These are phyloP conservation scores for Psittacula echo DNA, from an alignment of 2,797 vertebrate genomes.

Conservation along the genomic window DNA sequence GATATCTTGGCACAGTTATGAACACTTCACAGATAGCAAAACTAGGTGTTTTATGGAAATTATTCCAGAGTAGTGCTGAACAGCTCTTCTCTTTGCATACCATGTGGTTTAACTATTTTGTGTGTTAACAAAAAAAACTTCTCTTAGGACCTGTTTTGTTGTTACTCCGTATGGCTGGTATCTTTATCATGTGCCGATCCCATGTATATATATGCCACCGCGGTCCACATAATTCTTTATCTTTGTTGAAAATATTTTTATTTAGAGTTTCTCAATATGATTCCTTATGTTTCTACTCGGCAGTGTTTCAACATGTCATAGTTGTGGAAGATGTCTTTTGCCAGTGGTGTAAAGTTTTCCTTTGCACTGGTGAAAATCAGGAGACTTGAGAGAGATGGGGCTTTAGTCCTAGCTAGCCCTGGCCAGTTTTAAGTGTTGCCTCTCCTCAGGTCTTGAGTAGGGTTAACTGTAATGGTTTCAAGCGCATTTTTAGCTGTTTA, in stretches of 20 bases:
- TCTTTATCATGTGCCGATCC: not conserved
- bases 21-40: not conserved
- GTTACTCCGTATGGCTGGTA: not conserved
- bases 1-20: not conserved
- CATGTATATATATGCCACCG: not conserved
- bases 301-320: not conserved
- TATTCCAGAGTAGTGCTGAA: not conserved
- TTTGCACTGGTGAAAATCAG: not conserved
- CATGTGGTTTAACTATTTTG: not conserved
- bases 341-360: not conserved
- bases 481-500: not conserved
- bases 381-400: not conserved
- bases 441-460: not conserved
- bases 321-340: not conserved
- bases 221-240: not conserved
- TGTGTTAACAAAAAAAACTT: not conserved
- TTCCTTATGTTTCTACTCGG: not conserved
- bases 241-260: not conserved
- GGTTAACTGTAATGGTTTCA: not conserved
- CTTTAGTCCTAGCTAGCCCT: not conserved
- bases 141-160: not conserved
- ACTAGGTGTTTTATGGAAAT: not conserved
- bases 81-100: not conserved
- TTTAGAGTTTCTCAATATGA: not conserved
- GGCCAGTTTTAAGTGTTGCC: not conserved